Conservation (phyloP, 2,113 vertebrate genomes). For the Urocolius indicus region DNA sequence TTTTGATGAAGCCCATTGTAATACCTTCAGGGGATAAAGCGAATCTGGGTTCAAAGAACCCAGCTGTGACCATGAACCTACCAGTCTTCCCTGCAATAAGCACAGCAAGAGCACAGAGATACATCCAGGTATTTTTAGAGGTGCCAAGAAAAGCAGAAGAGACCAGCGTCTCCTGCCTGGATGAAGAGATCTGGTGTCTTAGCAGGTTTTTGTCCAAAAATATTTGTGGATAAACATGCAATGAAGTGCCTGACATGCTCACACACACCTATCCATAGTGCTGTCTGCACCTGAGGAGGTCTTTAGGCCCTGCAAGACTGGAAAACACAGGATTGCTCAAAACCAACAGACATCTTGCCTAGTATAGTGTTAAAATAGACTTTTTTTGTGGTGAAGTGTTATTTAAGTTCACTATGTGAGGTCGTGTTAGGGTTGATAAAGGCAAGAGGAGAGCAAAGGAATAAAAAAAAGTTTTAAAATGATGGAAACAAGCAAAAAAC, state of each 20-base stretch:
- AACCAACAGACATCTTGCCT: background rate
- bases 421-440: background rate
- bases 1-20: background rate
- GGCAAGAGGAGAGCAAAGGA: background rate
- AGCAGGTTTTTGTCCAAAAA: background rate
- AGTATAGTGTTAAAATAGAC: background rate
- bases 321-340: background rate
- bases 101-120: background rate
- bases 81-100: background rate
- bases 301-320: background rate
- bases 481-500: background rate
- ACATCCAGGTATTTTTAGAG: background rate
- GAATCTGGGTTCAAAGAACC: background rate
- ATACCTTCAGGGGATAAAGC: background rate
- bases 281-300: background rate
- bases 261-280: accelerated
- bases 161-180: background rate
- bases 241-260: background rate
- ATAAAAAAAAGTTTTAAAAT: background rate
- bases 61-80: background rate
- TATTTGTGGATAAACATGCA: background rate
- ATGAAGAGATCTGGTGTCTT: background rate
- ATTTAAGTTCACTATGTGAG: background rate
- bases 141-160: background rate
- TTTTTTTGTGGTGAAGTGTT: background rate